Evolutionary conservation across 1,140 invertebrate species (phyloP), one percentile per base, ranked within the genome.

Genomic region (Trichogramma pretiosum): DNA sequence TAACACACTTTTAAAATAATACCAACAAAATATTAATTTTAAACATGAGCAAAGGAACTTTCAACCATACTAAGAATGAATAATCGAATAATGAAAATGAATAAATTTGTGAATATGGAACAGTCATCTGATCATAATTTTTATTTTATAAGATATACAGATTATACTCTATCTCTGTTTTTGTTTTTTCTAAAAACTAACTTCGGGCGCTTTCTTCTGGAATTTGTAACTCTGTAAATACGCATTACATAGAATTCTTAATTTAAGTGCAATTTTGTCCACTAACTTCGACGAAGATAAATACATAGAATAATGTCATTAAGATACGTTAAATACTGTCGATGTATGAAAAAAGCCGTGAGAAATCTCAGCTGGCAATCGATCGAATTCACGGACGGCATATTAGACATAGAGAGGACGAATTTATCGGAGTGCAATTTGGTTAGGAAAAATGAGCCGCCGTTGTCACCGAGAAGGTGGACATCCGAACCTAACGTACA

Each of bases 11-110:
- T 61, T 57, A 66, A 60, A 60, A 57, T 60, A 66, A 53, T 57
- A 65, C 65, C n/a, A n/a, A 67, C 61, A 65, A 64, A 64, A 69
- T 68, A 65, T 67, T 67, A 65, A 67, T 68, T 67, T 66, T 65
- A 65, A 64, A 60, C 50, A 65, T 63, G 57, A 50, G 13, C n/a
- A n/a, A n/a, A n/a, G n/a, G n/a, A n/a, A n/a, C n/a, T n/a, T n/a
- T n/a, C n/a, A 61, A 57, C 60, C 56, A 60, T 64, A 60, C 61
- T 61, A 67, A 63, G 65, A 65, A 66, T 66, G 56, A 62, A 63
- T 55, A 47, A 68, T 63, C 61, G 65, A 60, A 62, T 50, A 52
- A 37, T 55, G 21, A 59, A 54, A 53, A 51, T 54, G 52, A 59
- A 58, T 59, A 59, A 63, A 60, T 55, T 63, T 66, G 65, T 67